phyloP scores from a whole-genome alignment of 64 coral and sea anemone species.

The Stylophora pistillata region DNA sequence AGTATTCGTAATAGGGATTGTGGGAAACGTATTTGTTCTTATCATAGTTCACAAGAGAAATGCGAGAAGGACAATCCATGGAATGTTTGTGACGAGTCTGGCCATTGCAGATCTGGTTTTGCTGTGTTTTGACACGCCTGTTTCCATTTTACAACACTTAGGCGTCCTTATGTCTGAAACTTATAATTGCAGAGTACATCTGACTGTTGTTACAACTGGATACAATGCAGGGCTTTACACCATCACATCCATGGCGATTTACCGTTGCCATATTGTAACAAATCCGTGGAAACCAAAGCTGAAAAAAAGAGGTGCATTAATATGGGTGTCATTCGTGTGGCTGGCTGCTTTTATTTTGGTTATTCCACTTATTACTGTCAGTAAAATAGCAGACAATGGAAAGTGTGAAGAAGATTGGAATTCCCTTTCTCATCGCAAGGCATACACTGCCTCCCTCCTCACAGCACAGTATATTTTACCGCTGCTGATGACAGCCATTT shows the following conservation, averaged over 20 bases:
- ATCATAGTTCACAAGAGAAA: slow-evolving; percentile 56
- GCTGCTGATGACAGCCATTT: slow-evolving; percentile 52
- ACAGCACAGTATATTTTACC: slow-evolving; percentile 72
- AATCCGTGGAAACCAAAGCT: slow-evolving; percentile 70
- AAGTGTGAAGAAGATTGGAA: slow-evolving; percentile 68
- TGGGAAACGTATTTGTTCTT: slow-evolving; percentile 71
- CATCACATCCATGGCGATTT: slow-evolving; percentile 78
- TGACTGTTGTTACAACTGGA: slow-evolving; percentile 41
- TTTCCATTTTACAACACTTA: slow-evolving; percentile 54
- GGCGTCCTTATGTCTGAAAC: neutral
- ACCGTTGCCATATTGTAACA: slow-evolving; percentile 76
- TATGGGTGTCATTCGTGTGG: slow-evolving; percentile 72
- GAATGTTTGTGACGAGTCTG: slow-evolving; percentile 77
- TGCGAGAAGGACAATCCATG: slow-evolving; percentile 61
- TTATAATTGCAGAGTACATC: slow-evolving; percentile 64
- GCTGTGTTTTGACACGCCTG: slow-evolving; percentile 69
- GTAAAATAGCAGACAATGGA: slow-evolving; percentile 7
- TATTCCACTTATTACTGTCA: slow-evolving; percentile 68
- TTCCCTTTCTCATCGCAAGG: slow-evolving; percentile 21
- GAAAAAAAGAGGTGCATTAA: slow-evolving; percentile 22
- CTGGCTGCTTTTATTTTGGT: slow-evolving; percentile 59
- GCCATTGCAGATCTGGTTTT: slow-evolving; percentile 75
- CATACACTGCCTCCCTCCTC: slow-evolving; percentile 63
- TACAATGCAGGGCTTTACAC: slow-evolving; percentile 81
- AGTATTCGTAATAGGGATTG: slow-evolving; percentile 64